Conservation (phyloP, 2,113 vertebrate species). For the Promerops cafer region DNA sequence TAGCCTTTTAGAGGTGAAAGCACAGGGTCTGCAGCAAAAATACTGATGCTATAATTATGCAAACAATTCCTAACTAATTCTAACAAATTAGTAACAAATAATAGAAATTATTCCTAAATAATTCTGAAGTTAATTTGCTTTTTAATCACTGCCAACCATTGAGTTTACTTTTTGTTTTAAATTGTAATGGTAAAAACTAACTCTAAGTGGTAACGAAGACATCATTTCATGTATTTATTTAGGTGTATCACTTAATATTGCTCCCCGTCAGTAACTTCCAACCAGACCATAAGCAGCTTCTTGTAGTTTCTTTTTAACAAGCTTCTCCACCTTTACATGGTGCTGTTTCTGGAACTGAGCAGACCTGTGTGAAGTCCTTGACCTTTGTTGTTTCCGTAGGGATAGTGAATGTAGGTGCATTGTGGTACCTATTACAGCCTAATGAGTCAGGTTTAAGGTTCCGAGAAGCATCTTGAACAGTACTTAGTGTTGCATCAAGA, state of each 20-base stretch:
- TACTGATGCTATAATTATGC: background rate
- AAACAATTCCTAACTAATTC: background rate
- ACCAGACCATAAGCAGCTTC: background rate
- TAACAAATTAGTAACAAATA: too few species aligned
- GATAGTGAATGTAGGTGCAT: background rate
- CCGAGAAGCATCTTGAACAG: background rate
- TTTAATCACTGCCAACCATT: background rate
- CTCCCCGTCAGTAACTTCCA: background rate
- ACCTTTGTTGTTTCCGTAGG: background rate
- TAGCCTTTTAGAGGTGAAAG: background rate
- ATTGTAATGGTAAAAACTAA: background rate
- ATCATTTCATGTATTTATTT: background rate
- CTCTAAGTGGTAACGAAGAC: background rate
- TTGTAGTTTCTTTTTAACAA: background rate
- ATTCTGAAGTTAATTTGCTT: background rate
- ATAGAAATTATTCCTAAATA: too few species aligned
- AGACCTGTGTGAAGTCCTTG: background rate
- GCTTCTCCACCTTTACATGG: background rate
- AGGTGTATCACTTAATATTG: background rate
- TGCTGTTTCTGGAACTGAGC: background rate
- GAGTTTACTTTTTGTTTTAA: background rate
- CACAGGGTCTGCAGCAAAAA: background rate
- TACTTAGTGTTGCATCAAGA: background rate
- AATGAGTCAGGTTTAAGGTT: background rate
- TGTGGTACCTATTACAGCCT: background rate